Base-by-base conservation (phyloP, 2,797 vertebrate genomes). In the Enteromius fasciolatus region DNA sequence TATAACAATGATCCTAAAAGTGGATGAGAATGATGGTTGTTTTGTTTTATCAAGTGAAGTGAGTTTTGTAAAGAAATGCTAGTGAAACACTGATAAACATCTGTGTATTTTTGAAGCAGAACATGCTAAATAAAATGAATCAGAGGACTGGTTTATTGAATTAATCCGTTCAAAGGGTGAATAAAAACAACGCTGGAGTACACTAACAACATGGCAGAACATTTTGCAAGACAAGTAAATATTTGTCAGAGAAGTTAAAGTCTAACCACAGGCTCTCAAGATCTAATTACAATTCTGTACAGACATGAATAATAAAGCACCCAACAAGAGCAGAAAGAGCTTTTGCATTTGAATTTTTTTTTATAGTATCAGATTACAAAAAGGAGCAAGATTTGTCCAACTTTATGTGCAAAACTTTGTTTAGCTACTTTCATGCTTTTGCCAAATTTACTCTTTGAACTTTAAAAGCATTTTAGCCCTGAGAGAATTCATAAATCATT, bases 211-310 rank as follows among this genome's bases (percentile, higher is more conserved):
- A 23, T 4, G 6, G 8, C 50, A 33, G 28, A 44, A 81, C 36
- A 87, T 88, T 87, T 83, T 90, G 88, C 88, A 86, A 87, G 84
- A 80, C 85, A 74, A 84, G 90, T 93, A 95, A 97, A 97, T 97
- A 97, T 98, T 97, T 97, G 94, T 89, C 90, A 87, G 83, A 23
- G 25, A 36, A 87, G 90, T 91, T 91, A 92, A 94, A 91, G 72
- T 82, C 84, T 93, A 93, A 93, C 91, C 67, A 86, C 86, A 39
- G 25, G 48, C 72, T 81, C 61, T 69, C 44, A 69, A 41, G 75
- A 86, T 72, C 86, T 41, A 76, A 72, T 54, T 87, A 54, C 3
- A 25, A 7, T 50, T 75, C 11, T 14, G 11, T 20, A 11, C 46
- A 48, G 8, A 31, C 7, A 66, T 12, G 10, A 52, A 61, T 39